A percentile compares a stretch with the other conserved stretches of the same genome.
Conservation (phyloP, 1,140 invertebrate genomes). For the Tenebrio molitor region DNA sequence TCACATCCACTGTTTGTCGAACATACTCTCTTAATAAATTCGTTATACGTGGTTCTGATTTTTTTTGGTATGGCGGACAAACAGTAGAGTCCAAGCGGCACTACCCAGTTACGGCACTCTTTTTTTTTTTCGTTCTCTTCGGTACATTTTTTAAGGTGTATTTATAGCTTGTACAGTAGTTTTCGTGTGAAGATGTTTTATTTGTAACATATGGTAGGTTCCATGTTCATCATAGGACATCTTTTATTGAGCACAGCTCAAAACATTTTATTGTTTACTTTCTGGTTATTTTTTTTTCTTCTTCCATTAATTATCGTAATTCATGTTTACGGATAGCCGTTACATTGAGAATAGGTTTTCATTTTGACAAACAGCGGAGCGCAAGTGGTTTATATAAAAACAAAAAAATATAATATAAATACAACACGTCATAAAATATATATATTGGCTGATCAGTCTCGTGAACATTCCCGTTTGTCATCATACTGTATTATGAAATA, state of each 20-base stretch:
- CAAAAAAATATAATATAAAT: constrained; percentile 20
- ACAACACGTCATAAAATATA: constrained; percentile 28
- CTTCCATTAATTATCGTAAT: constrained; percentile 16
- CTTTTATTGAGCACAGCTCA: constrained; percentile 57
- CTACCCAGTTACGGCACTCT: constrained; percentile 7
- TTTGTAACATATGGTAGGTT: constrained; percentile 65
- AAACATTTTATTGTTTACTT: constrained; percentile 58
- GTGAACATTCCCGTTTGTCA: constrained; percentile 65
- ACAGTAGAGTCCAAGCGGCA: constrained; percentile 3
- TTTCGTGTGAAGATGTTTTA: constrained; percentile 45
- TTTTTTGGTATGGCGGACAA: constrained; percentile 27
- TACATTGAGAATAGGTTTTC: constrained; percentile 45
- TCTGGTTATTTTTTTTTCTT: constrained; percentile 39
- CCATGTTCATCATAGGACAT: constrained; percentile 58
- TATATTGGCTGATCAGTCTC: constrained; percentile 48
- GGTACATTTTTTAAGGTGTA: constrained; percentile 48
- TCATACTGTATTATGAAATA: constrained; percentile 64
- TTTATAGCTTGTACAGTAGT: constrained; percentile 58
- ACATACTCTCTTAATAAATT: constrained; percentile 38
- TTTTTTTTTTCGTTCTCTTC: too few species aligned
- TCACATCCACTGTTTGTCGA: constrained; percentile 45
- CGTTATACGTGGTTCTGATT: constrained; percentile 27
- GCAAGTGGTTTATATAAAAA: constrained; percentile 42
- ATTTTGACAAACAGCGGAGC: constrained; percentile 58
- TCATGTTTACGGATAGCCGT: constrained; percentile 34